Conservation (phyloP, 2,888 invertebrate species). For the Ophion ellenae region DNA sequence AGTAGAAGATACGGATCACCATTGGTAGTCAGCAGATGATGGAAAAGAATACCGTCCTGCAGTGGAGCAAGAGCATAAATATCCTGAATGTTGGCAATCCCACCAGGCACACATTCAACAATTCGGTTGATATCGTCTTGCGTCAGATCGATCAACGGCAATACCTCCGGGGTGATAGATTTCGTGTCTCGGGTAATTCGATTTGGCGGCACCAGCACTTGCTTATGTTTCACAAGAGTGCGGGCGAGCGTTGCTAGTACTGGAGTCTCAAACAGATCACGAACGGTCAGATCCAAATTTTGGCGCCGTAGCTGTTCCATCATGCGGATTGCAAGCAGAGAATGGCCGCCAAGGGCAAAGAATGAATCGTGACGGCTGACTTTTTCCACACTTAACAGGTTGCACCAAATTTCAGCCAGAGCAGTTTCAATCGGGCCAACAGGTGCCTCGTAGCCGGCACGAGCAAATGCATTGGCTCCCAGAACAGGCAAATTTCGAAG, state of each 20-base stretch:
- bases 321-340: slow-evolving; percentile 1
- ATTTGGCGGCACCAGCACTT: slow-evolving; percentile 15
- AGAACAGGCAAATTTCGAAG: not conserved
- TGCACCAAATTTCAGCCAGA: slow-evolving; percentile 8
- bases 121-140: slow-evolving; percentile 15
- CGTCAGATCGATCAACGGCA: slow-evolving; percentile 23
- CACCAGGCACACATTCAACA: not conserved
- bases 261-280: slow-evolving; percentile 5
- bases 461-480: not conserved
- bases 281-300: not conserved
- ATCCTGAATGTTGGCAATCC: slow-evolving; percentile 20
- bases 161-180: slow-evolving; percentile 2
- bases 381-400: not conserved
- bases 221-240: not conserved
- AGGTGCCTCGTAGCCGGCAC: not conserved
- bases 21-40: slow-evolving; percentile 1
- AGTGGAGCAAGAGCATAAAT: slow-evolving; percentile 21
- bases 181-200: not conserved
- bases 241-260: not conserved
- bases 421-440: slow-evolving; percentile 4
- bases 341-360: slow-evolving; percentile 32
- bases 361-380: slow-evolving; percentile 30
- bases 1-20: slow-evolving; percentile 6
- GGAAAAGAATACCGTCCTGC: slow-evolving; percentile 30
- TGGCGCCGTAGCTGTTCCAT: not conserved